These are phyloP conservation scores for Eretmochelys imbricata DNA, from an alignment of 2,113 vertebrate species.

Conservation along the genomic window DNA sequence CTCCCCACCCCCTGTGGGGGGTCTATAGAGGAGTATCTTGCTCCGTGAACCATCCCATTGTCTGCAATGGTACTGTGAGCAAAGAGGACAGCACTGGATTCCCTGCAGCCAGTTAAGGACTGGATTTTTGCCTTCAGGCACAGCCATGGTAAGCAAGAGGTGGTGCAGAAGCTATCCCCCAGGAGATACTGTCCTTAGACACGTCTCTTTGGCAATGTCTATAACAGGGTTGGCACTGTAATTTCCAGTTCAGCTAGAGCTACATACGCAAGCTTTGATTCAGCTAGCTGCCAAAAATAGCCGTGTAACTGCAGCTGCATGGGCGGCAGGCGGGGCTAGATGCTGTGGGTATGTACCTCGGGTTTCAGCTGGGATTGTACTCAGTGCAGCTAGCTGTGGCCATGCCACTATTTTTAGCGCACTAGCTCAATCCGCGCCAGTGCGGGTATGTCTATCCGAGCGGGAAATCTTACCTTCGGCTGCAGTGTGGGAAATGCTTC, in stretches of 20 bases:
- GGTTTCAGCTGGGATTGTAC: not conserved
- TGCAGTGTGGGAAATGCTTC: not conserved
- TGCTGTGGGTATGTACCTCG: not conserved
- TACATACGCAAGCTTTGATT: not conserved
- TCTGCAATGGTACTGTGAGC: not conserved
- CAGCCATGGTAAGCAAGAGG: not conserved
- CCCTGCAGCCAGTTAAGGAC: not conserved
- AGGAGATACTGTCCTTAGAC: not conserved
- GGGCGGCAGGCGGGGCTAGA: not conserved
- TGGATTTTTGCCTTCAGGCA: not conserved
- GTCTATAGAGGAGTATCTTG: not conserved
- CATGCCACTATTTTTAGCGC: not conserved
- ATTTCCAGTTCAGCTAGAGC: not conserved
- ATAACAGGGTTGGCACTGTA: not conserved
- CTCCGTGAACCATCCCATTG: not conserved
- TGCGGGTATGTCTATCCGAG: not conserved
- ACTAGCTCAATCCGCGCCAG: not conserved
- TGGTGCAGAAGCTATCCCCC: no score
- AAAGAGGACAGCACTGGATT: not conserved
- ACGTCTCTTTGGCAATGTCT: not conserved
- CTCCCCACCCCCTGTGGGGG: no score
- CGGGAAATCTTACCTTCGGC: not conserved
- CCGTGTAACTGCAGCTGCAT: not conserved
- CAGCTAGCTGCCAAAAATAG: not conserved
- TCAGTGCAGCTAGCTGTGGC: no score